These are phyloP conservation scores for Spilarctia lutea DNA, from an alignment of 2,888 invertebrate genomes.

Conservation along the genomic window DNA sequence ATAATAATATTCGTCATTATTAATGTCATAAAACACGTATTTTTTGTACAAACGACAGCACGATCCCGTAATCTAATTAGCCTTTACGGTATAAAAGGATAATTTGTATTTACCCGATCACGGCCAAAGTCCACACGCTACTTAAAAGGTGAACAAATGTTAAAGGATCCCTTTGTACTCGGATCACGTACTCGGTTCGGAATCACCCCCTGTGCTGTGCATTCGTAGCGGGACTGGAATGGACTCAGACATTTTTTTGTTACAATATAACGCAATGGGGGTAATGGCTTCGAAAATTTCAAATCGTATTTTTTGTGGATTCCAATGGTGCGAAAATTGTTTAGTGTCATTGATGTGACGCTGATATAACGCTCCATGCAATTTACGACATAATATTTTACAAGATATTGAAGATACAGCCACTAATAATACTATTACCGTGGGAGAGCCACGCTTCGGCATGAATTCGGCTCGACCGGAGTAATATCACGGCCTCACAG, in stretches of 20 bases:
- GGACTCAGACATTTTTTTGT: conserved; percentile 60
- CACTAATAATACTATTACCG: background rate
- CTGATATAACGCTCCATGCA: background rate
- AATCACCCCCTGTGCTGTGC: conserved; percentile 61
- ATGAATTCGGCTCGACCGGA: no score
- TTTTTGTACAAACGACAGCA: background rate
- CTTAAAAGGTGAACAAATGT: conserved; percentile 52
- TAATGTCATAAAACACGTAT: background rate
- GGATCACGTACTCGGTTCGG: conserved; percentile 66
- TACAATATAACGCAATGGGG: conserved; percentile 45
- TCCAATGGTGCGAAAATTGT: conserved; percentile 49
- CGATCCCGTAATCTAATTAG: conserved; percentile 24
- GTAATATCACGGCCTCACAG: no score
- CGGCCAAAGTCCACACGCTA: conserved; percentile 45
- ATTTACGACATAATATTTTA: background rate
- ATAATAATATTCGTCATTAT: background rate
- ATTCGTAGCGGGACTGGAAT: conserved; percentile 49
- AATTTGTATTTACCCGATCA: conserved; percentile 40
- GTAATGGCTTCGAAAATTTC: conserved; percentile 71
- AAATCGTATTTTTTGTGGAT: conserved; percentile 57
- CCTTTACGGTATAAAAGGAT: conserved; percentile 31
- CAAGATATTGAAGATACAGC: background rate
- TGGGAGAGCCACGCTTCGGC: no score
- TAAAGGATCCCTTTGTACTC: conserved; percentile 63
- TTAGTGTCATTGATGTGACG: conserved; percentile 36